Percentiles rank a stretch among this genome's conserved stretches.
Evolutionary conservation across 2,888 invertebrate species (phyloP).

Genomic region (Amphipoea oculea): DNA sequence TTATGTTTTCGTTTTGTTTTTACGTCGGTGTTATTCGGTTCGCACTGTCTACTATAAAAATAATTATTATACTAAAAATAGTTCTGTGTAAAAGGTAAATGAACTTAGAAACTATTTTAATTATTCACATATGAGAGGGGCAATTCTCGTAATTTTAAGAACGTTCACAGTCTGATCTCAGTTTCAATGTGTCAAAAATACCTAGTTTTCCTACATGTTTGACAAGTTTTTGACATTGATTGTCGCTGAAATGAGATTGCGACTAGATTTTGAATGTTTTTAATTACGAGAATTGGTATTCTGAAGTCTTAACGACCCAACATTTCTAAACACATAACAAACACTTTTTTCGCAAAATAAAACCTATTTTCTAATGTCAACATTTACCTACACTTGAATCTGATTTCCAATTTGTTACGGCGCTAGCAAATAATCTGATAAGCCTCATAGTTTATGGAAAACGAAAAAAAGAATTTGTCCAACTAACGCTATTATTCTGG

Average conservation of each 20-base stretch:
- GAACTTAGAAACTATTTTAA: not conserved
- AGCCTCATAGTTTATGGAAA: conserved; percentile 19
- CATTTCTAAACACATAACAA: not conserved
- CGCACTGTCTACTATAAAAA: not conserved
- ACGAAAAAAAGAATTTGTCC: conserved; percentile 23
- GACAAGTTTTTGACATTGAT: not conserved
- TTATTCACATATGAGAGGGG: not conserved
- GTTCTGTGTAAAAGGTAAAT: not conserved
- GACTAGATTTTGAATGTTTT: not conserved
- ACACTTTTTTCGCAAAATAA: conserved; percentile 8
- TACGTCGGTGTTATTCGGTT: not conserved
- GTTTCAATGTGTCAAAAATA: not conserved
- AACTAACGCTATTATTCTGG: conserved; percentile 34
- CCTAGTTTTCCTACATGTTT: not conserved
- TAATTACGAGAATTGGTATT: not conserved
- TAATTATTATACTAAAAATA: not conserved
- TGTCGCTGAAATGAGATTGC: not conserved
- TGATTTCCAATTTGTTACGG: conserved; percentile 22
- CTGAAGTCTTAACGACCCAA: not conserved
- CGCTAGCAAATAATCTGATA: conserved; percentile 35
- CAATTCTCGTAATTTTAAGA: not conserved
- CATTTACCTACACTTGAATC: conserved; percentile 18
- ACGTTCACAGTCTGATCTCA: not conserved
- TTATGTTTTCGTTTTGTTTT: conserved; percentile 10
- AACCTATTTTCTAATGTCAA: conserved; percentile 15